Conservation (phyloP, 2,888 invertebrate genomes). For the Drosophila rubida region DNA sequence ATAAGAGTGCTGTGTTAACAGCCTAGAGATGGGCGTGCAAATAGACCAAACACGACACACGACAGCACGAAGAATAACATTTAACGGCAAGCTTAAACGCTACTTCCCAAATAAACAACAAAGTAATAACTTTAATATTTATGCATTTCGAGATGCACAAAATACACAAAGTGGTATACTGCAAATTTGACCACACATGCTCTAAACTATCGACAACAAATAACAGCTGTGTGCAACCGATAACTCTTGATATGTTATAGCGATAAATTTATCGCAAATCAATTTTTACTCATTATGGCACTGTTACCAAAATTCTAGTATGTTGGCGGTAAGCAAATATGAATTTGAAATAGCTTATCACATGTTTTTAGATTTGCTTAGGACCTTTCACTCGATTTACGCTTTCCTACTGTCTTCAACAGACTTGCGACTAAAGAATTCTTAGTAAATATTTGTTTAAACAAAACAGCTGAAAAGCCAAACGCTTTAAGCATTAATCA, state of each 20-base stretch:
- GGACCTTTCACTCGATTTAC: too few relatives aligned
- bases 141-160: background rate
- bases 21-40: slow-evolving; percentile 25
- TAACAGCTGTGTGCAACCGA: background rate
- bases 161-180: background rate
- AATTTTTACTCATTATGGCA: background rate
- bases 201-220: background rate
- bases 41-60: background rate
- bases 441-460: background rate
- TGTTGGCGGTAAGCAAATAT: background rate
- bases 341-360: background rate
- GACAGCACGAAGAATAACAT: background rate
- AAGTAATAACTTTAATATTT: background rate
- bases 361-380: background rate
- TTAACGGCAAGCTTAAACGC: background rate
- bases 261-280: background rate
- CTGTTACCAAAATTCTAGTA: background rate
- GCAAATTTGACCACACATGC: background rate
- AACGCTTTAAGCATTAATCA: slow-evolving; percentile 19
- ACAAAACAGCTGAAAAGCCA: background rate
- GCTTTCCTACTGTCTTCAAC: too few relatives aligned
- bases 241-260: background rate
- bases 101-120: background rate
- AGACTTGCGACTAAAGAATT: too few relatives aligned
- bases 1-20: slow-evolving; percentile 40